These are phyloP conservation scores for Ophiothrix spiculata DNA, from an alignment of 35 echinoderm and acorn worm genomes.

Conservation along the genomic window DNA sequence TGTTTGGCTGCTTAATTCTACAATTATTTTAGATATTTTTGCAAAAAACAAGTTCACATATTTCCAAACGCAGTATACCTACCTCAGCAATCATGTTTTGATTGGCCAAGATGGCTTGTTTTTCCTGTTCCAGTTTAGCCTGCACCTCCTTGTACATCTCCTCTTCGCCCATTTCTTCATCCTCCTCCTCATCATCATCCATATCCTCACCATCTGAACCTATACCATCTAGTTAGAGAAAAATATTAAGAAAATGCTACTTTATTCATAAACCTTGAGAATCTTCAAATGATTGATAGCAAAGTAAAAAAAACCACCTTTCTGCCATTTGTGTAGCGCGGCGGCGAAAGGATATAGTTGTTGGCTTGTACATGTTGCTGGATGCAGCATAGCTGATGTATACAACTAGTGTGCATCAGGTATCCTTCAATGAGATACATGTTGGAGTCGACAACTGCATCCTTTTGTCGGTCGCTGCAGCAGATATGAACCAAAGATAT, in stretches of 20 bases:
- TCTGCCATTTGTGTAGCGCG: not conserved
- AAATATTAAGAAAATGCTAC: not conserved
- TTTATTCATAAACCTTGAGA: not conserved
- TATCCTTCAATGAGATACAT: too few relatives aligned
- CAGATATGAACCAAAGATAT: too few relatives aligned
- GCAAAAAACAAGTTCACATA: too few relatives aligned
- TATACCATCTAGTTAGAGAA: not conserved
- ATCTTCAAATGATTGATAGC: not conserved
- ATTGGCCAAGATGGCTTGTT: conserved; percentile 79
- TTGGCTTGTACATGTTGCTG: not conserved
- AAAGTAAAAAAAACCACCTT: not conserved
- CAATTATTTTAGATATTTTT: too few relatives aligned
- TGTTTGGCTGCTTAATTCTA: too few relatives aligned
- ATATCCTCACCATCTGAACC: conserved; percentile 62
- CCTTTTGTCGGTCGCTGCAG: too few relatives aligned
- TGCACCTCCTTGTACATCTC: conserved; percentile 90
- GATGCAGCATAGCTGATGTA: not conserved
- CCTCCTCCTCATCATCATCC: conserved; percentile 67
- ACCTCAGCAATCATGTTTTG: conserved; percentile 94
- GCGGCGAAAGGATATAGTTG: not conserved
- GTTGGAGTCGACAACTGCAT: too few relatives aligned
- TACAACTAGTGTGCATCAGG: too few relatives aligned
- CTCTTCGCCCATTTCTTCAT: conserved; percentile 74
- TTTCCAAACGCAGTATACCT: not conserved
- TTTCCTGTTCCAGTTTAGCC: conserved; percentile 76